phyloP scores from a whole-genome alignment of 2,113 vertebrate species.

The Triplophysa siluroides region DNA sequence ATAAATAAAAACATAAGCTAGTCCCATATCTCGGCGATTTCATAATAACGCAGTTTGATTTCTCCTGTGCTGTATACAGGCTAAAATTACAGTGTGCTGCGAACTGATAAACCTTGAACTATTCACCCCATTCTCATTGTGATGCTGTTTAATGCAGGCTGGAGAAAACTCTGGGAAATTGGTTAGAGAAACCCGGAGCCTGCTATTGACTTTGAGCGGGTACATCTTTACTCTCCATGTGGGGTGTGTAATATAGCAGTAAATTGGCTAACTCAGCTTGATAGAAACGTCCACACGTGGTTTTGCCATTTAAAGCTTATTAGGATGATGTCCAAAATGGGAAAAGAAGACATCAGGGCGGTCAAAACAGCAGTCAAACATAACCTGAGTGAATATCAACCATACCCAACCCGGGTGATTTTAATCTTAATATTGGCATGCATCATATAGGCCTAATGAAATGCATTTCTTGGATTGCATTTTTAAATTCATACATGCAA shows the following conservation, averaged over 20 bases:
- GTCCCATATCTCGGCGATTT: constrained; percentile 62
- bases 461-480: too few species aligned
- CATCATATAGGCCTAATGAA: not conserved
- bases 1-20: constrained; percentile 70
- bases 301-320: constrained; percentile 36
- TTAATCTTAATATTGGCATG: not conserved
- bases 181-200: constrained; percentile 62
- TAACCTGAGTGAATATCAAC: constrained; percentile 13
- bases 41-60: constrained; percentile 60
- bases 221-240: constrained; percentile 64
- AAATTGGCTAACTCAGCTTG: constrained; percentile 31
- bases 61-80: constrained; percentile 41
- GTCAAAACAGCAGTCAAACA: constrained; percentile 10
- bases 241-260: constrained; percentile 41
- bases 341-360: constrained; percentile 3
- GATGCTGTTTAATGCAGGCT: constrained; percentile 49
- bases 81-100: constrained; percentile 40
- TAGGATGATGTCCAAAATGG: constrained; percentile 20
- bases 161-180: constrained; percentile 58
- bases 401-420: not conserved
- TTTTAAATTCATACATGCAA: not conserved
- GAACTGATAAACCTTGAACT: constrained; percentile 59
- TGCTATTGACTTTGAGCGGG: constrained; percentile 68
- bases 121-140: constrained; percentile 45
- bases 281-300: constrained; percentile 18